These are phyloP conservation scores for Phataginus tricuspis DNA, from an alignment of 2,797 vertebrate genomes.

Conservation along the genomic window DNA sequence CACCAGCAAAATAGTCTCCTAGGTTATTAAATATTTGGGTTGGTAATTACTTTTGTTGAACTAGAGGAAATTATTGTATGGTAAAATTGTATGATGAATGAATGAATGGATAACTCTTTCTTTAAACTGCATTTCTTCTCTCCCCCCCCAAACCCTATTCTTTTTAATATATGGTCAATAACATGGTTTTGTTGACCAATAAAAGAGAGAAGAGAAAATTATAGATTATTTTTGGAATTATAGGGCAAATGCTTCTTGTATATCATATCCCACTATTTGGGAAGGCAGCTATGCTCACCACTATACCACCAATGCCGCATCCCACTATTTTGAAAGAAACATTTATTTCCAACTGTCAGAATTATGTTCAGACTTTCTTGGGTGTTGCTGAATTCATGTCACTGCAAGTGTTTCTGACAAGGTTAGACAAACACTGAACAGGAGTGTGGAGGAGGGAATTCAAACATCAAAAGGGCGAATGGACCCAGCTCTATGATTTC, in stretches of 20 bases:
- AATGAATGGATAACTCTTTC: neutral
- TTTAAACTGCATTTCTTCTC: neutral
- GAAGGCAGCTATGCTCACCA: conserved; percentile 90
- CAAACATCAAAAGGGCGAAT: neutral
- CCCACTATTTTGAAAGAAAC: neutral
- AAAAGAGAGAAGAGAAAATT: neutral
- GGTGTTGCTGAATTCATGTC: neutral
- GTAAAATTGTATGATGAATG: conserved; percentile 25
- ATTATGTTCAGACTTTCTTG: neutral
- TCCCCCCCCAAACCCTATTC: neutral
- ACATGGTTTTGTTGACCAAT: conserved; percentile 15
- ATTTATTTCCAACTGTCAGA: conserved; percentile 15
- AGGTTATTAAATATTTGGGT: conserved; percentile 76
- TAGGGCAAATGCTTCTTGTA: neutral
- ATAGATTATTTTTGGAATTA: neutral
- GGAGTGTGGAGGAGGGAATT: neutral
- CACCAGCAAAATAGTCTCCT: conserved; percentile 52
- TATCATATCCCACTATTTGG: neutral
- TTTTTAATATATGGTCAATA: neutral
- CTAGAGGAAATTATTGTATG: conserved; percentile 7
- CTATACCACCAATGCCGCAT: conserved; percentile 87
- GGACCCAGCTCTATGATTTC: neutral
- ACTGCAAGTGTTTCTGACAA: neutral
- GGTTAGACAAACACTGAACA: neutral
- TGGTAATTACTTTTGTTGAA: neutral